Conservation (phyloP, 2,888 invertebrate species). For the Aricia artaxerxes region DNA sequence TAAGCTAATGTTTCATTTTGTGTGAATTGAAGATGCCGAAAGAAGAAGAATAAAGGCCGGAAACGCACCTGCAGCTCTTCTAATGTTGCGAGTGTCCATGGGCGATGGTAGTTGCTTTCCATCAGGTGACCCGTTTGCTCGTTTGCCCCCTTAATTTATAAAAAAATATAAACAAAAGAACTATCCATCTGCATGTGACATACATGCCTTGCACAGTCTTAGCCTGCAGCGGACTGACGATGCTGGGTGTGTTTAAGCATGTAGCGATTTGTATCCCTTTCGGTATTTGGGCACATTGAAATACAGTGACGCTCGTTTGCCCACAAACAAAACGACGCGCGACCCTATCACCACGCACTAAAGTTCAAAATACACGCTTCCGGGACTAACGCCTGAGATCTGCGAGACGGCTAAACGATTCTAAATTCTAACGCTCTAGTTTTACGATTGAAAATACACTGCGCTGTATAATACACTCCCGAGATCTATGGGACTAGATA, state of each 20-base stretch:
- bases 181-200: neutral
- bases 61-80: too few species aligned
- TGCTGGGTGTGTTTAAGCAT: neutral
- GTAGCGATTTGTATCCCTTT: constrained; percentile 12
- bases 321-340: constrained; percentile 14
- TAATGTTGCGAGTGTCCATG: too few species aligned
- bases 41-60: too few species aligned
- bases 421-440: neutral
- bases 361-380: neutral
- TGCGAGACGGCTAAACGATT: neutral
- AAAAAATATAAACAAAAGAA: too few species aligned
- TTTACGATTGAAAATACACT: neutral
- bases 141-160: too few species aligned
- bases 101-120: too few species aligned
- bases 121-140: too few species aligned
- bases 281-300: constrained; percentile 16
- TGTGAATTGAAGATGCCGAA: too few species aligned
- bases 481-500: neutral
- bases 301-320: constrained; percentile 14
- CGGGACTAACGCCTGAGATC: neutral
- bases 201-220: neutral
- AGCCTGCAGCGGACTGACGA: neutral
- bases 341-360: neutral
- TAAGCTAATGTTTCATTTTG: too few species aligned
- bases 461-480: neutral